These are phyloP conservation scores for Apostichopus leukothele DNA, from an alignment of 53 echinoderm and acorn worm species.

Conservation along the genomic window DNA sequence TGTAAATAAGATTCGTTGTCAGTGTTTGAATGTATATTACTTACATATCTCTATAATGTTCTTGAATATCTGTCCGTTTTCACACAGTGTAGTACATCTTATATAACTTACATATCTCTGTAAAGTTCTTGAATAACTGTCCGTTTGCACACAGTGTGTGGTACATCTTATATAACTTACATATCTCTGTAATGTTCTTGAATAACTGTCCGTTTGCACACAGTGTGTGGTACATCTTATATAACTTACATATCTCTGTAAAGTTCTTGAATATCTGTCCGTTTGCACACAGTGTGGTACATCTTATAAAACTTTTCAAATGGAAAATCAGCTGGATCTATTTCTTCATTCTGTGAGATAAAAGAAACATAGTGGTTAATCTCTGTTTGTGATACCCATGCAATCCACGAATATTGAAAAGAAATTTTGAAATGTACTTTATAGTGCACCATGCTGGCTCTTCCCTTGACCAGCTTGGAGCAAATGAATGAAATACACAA, in stretches of 20 bases:
- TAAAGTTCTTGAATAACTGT: constrained; percentile 93
- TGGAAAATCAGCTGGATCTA: constrained; percentile 94
- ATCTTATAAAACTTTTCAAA: constrained; percentile 99
- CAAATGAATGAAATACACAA: too few relatives aligned
- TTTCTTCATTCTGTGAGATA: constrained; percentile 87
- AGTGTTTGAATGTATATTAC: constrained; percentile 54
- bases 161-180: constrained; percentile 95
- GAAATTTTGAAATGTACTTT: too few relatives aligned
- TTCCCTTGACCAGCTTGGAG: too few relatives aligned
- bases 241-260: constrained; percentile 89
- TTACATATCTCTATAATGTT: constrained; percentile 90
- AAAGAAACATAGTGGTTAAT: neutral
- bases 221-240: constrained; percentile 94
- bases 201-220: constrained; percentile 93
- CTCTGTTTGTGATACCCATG: neutral
- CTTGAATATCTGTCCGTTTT: constrained; percentile 93
- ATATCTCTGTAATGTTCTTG: constrained; percentile 86
- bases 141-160: constrained; percentile 90
- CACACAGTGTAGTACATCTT: constrained; percentile 98
- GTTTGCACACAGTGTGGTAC: constrained; percentile 97
- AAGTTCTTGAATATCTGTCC: constrained; percentile 94
- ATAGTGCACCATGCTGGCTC: too few relatives aligned
- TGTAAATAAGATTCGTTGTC: too few relatives aligned
- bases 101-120: constrained; percentile 89
- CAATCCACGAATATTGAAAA: too few relatives aligned